phyloP scores from a whole-genome alignment of 2,888 invertebrate genomes.

The Plebejus anna region DNA sequence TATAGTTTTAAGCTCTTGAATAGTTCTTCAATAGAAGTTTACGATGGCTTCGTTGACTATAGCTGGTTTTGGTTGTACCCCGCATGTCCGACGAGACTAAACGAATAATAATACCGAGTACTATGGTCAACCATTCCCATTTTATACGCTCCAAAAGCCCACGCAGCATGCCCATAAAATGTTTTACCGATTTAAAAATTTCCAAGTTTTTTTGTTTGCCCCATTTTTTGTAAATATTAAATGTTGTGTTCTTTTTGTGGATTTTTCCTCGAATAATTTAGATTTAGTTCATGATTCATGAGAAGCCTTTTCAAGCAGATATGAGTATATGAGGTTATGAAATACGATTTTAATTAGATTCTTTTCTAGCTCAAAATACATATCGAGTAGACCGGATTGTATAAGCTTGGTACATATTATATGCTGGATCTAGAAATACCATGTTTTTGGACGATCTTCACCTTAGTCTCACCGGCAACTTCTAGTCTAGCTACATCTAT shows the following conservation, averaged over 20 bases:
- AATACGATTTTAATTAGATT: conserved; percentile 21
- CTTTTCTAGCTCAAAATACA: conserved; percentile 20
- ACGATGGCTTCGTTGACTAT: conserved; percentile 33
- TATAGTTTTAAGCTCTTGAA: conserved; percentile 48
- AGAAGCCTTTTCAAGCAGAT: conserved; percentile 26
- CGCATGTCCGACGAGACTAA: conserved; percentile 50
- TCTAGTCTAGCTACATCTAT: conserved; percentile 36
- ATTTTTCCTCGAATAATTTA: conserved; percentile 42
- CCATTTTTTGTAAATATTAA: conserved; percentile 44
- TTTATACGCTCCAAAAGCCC: conserved; percentile 44
- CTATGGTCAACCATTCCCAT: conserved; percentile 35
- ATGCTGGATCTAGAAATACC: conserved; percentile 22
- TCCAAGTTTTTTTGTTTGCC: conserved; percentile 35
- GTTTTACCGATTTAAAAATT: conserved; percentile 35
- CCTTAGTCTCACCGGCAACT: conserved; percentile 28
- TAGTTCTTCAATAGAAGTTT: conserved; percentile 32
- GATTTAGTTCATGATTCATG: conserved; percentile 32
- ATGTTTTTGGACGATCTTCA: conserved; percentile 26
- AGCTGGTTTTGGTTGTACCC: conserved; percentile 51
- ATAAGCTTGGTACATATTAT: conserved; percentile 24
- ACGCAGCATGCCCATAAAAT: conserved; percentile 36
- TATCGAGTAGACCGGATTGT: conserved; percentile 12
- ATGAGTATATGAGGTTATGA: neutral
- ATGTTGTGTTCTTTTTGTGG: conserved; percentile 56
- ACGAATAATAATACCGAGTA: conserved; percentile 35